These are phyloP conservation scores for Cylas formicarius DNA, from an alignment of 1,140 invertebrate species.

Conservation along the genomic window DNA sequence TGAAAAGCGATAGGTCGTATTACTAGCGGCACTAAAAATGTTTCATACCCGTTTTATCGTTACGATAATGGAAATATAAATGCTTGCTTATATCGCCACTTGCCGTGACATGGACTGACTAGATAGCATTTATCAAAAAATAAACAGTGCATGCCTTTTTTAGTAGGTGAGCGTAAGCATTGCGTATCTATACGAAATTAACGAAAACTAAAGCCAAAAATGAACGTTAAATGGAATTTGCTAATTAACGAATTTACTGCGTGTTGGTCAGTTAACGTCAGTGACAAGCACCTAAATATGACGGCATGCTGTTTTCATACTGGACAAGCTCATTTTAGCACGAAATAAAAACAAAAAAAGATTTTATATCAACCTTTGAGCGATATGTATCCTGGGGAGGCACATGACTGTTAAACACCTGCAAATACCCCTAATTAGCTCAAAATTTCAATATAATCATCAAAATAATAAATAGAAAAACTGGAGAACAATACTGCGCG, in stretches of 20 bases:
- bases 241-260: constrained; percentile 2
- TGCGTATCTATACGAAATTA: too few species aligned
- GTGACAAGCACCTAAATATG: constrained; percentile 24
- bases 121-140: too few species aligned
- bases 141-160: too few species aligned
- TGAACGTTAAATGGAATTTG: constrained; percentile 1
- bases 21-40: too few species aligned
- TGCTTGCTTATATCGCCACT: too few species aligned
- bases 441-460: constrained; percentile 12
- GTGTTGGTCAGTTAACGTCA: constrained; percentile 21
- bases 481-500: too few species aligned
- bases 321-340: constrained; percentile 33
- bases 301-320: constrained; percentile 31
- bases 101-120: too few species aligned
- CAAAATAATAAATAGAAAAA: constrained; percentile 6
- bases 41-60: too few species aligned
- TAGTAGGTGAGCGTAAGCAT: too few species aligned
- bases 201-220: constrained; percentile 9
- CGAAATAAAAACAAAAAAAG: constrained; percentile 37
- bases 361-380: constrained; percentile 68
- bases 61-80: too few species aligned
- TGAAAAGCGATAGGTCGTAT: too few species aligned
- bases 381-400: constrained; percentile 82
- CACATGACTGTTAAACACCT: constrained; percentile 89
- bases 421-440: constrained; percentile 47